Conservation (phyloP, 2,113 vertebrate species). For the Caloenas nicobarica region DNA sequence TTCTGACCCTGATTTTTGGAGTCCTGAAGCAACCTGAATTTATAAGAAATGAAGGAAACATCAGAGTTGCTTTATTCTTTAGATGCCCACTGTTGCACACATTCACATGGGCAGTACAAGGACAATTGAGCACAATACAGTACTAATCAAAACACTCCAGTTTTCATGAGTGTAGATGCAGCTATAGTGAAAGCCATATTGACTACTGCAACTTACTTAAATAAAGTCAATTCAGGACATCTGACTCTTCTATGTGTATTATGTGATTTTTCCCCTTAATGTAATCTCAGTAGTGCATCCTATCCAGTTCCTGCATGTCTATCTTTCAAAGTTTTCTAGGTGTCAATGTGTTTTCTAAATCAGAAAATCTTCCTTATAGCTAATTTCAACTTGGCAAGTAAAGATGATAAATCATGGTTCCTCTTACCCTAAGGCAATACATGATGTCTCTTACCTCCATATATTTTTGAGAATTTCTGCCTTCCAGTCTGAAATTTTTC, state of each 20-base stretch:
- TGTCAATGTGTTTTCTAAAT: background rate
- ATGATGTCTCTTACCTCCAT: background rate
- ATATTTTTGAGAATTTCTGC: background rate
- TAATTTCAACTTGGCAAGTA: background rate
- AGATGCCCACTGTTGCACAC: background rate
- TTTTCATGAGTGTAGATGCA: background rate
- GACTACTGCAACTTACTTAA: background rate
- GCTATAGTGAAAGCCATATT: background rate
- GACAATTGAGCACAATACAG: background rate
- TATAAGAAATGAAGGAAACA: background rate
- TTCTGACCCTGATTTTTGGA: slow-evolving; percentile 19
- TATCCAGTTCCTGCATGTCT: background rate
- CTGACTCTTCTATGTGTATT: background rate
- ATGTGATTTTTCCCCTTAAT: background rate
- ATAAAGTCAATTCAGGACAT: background rate
- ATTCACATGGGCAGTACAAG: background rate
- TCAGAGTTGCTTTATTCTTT: background rate
- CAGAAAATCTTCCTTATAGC: background rate
- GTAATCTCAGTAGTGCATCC: background rate
- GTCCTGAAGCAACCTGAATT: slow-evolving; percentile 1
- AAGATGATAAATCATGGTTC: background rate
- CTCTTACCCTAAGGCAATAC: background rate
- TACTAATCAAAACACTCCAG: background rate
- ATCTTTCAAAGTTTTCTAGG: background rate
- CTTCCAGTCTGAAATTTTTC: background rate